Evolutionary conservation across 92 coral and sea anemone genomes (phyloP), one percentile per base, ranked within the genome.

Genomic region (Epizoanthus rinbou): DNA sequence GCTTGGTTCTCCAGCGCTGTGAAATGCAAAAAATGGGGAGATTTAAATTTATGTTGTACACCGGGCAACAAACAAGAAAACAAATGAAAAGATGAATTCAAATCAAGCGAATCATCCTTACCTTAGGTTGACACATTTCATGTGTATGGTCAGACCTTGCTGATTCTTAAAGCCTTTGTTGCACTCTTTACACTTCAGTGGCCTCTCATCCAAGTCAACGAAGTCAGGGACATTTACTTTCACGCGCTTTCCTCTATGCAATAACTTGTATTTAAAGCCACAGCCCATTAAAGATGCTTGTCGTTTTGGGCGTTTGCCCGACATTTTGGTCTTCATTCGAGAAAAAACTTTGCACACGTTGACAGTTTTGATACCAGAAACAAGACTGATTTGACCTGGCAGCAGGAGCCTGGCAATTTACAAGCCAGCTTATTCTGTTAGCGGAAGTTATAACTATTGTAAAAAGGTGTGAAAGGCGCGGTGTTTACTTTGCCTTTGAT

Each of bases 1-100:
- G 73, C 53, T 33, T 68, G 73, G 73, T 68, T 68, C 47, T 68
- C 73, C 73, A 68, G 73, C 54, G 73, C 73, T 68, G 73, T 35
- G 22, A 68, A 68, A 68, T 68, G 53, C 54, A 68, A 68, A 68
- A 33, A 35, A 66, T 37, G n/a, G 54, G 53, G 73, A 68, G 73
- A 68, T 68, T 68, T 68, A n/a, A 68, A 68, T 68, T 33, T 68
- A 68, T 8, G 52, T 66, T 66, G 33, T 66, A 66, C 39, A 66
- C 71, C 71, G 71, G 43, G 39, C 73, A 68, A 68, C 33, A 35
- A 68, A 33, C 47, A 68, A 68, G 47, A 39, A 39, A 39, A 39
- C 45, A 39, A 39, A 39, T 4, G 45, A 39, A 39, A 39, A 68
- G 69, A 64, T 64, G 69, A 18, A 3, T 64, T 64, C 69, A 64